phyloP scores from a whole-genome alignment of 1,140 invertebrate species.

The Nephila pilipes region DNA sequence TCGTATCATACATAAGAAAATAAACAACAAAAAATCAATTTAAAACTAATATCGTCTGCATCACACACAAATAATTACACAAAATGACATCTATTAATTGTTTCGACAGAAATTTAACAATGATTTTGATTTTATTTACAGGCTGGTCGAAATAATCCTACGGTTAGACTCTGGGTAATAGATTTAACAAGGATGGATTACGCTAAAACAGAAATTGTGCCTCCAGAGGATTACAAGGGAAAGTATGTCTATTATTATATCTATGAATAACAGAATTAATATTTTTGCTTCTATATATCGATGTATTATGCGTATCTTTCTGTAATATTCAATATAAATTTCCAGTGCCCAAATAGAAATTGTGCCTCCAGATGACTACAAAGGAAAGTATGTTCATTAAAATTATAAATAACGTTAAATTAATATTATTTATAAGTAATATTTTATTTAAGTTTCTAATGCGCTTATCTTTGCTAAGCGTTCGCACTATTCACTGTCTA shows the following conservation, averaged over 20 bases:
- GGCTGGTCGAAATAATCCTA: conserved; percentile 78
- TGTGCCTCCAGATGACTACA: conserved; percentile 73
- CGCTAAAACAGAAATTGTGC: conserved; percentile 72
- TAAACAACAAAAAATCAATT: no score
- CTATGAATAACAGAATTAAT: neutral
- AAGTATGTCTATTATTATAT: conserved; percentile 67
- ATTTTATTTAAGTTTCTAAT: no score
- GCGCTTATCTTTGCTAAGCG: conserved; percentile 7
- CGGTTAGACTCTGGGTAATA: conserved; percentile 77
- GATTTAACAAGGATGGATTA: conserved; percentile 75
- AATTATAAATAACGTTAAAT: neutral
- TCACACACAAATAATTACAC: no score
- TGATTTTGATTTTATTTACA: conserved; percentile 34
- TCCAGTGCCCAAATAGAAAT: conserved; percentile 65
- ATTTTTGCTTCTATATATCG: neutral
- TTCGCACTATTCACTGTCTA: no score
- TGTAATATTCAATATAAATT: no score
- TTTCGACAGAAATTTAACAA: no score
- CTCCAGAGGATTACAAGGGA: conserved; percentile 72
- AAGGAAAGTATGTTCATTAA: conserved; percentile 72
- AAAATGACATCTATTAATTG: no score
- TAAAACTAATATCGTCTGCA: no score
- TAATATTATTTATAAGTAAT: neutral
- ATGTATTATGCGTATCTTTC: no score
- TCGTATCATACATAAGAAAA: no score